Base-by-base conservation (phyloP, 2,888 invertebrate genomes). In the Spilarctia lutea region DNA sequence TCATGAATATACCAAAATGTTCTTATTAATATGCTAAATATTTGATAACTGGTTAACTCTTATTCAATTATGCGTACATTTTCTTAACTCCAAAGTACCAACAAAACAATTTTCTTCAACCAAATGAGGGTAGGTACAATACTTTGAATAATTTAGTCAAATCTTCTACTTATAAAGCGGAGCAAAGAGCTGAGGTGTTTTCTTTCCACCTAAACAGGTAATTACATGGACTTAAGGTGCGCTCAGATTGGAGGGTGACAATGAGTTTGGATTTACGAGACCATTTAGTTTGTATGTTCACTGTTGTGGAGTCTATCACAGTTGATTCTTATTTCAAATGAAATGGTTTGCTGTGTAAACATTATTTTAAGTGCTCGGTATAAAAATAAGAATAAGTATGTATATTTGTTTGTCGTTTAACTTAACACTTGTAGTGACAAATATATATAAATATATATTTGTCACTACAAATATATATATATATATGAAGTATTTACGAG, bases 171-270 rank as follows among this genome's bases (percentile, higher is more conserved):
- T 89, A 89, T 80, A 74, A 83, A 81, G 81, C 66, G 70, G 63
- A 72, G 73, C 27, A 67, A 72, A 63, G 65, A 74, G 42, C 18
- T 77, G 75, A 82, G 83, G 84, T 92, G 89, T 92, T 91, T 93
- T 93, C 93, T 92, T 93, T 93, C 83, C 83, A 75, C 81, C 84
- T 81, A 84, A 87, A 88, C 83, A 91, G 91, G 90, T 92, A 92
- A 93, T 93, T 92, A 93, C 91, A 89, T 85, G 87, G 90, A 88
- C 90, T 93, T 92, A 92, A 88, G 89, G 88, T 88, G 86, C 83
- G 78, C 84, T 75, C 79, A 89, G 91, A 91, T 92, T 92, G 90
- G 84, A 83, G 83, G 76, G 78, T 52, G 52, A 68, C 76, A 70
- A 75, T 68, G 52, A 65, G 18, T 67, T 68, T 18, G 24, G 73